Percentiles rank a stretch among this genome's conserved stretches.
phyloP scores from a whole-genome alignment of 2,113 vertebrate genomes.

The Petromus typicus region DNA sequence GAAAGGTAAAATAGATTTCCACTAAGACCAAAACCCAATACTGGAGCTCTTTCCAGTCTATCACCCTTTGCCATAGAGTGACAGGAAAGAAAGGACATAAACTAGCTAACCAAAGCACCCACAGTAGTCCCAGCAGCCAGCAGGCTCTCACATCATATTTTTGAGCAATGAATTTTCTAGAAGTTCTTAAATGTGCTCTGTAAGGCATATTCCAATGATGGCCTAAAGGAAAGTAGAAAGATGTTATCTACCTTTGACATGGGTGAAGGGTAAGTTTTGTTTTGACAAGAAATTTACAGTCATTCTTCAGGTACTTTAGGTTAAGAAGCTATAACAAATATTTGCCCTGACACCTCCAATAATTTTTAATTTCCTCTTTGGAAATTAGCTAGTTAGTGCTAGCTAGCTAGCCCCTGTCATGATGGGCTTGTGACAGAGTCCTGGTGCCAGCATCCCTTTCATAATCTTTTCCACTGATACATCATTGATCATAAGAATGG shows the following conservation, averaged over 20 bases:
- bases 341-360: slow-evolving; percentile 33
- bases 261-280: slow-evolving; percentile 32
- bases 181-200: slow-evolving; percentile 18
- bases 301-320: slow-evolving; percentile 14
- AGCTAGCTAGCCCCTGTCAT: neutral
- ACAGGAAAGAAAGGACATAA: slow-evolving; percentile 20
- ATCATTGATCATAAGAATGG: neutral
- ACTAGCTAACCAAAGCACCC: neutral
- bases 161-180: slow-evolving; percentile 39
- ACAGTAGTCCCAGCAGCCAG: slow-evolving; percentile 4
- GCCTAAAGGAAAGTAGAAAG: slow-evolving; percentile 32
- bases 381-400: no score
- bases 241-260: neutral
- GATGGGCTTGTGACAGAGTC: slow-evolving; percentile 1
- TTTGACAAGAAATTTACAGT: slow-evolving; percentile 19
- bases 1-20: slow-evolving; percentile 32
- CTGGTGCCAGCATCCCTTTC: slow-evolving; percentile 35
- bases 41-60: neutral
- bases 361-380: slow-evolving; percentile 42
- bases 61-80: neutral
- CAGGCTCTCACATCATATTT: slow-evolving; percentile 33
- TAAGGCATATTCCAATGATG: slow-evolving; percentile 2
- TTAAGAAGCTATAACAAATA: neutral
- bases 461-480: neutral
- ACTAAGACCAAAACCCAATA: slow-evolving; percentile 17